A percentile compares a stretch with the other conserved stretches of the same genome.
Evolutionary conservation across 2,888 invertebrate genomes (phyloP).

Genomic region (Chrysolina haemoptera): DNA sequence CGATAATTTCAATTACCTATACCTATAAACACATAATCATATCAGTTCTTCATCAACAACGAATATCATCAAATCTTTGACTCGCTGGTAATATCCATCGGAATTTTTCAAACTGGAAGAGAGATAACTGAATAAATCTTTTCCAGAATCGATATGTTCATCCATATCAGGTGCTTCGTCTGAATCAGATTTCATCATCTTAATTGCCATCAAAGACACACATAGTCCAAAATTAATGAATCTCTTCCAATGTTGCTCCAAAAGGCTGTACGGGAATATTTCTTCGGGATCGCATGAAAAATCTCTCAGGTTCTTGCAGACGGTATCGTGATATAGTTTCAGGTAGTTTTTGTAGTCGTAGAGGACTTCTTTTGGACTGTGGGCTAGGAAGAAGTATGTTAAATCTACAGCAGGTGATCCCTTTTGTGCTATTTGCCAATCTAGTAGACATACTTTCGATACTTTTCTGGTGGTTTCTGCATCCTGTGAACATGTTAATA

Average conservation of each 20-base stretch:
- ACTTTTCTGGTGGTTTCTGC: too few relatives aligned
- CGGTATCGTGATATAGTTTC: constrained; percentile 52
- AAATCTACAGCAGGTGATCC: constrained; percentile 55
- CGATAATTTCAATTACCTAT: too few relatives aligned
- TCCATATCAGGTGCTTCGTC: constrained; percentile 30
- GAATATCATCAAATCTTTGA: too few relatives aligned
- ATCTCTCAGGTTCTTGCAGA: constrained; percentile 48
- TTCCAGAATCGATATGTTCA: background rate
- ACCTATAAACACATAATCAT: too few relatives aligned
- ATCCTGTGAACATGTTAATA: too few relatives aligned
- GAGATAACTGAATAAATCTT: background rate
- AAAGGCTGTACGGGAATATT: constrained; percentile 43
- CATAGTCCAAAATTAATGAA: constrained; percentile 27
- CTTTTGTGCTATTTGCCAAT: constrained; percentile 57
- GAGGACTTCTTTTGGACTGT: constrained; percentile 49
- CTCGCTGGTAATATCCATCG: too few relatives aligned
- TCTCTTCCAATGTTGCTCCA: constrained; percentile 34
- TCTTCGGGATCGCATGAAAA: constrained; percentile 53
- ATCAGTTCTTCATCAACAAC: too few relatives aligned
- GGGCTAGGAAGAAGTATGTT: constrained; percentile 55
- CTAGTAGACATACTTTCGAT: constrained; percentile 49
- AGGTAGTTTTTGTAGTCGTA: constrained; percentile 52
- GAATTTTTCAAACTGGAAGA: too few relatives aligned
- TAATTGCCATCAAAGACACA: constrained; percentile 26
- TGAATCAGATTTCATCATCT: constrained; percentile 28